phyloP scores from a whole-genome alignment of 2,113 vertebrate species.

The Gracilinanus agilis region DNA sequence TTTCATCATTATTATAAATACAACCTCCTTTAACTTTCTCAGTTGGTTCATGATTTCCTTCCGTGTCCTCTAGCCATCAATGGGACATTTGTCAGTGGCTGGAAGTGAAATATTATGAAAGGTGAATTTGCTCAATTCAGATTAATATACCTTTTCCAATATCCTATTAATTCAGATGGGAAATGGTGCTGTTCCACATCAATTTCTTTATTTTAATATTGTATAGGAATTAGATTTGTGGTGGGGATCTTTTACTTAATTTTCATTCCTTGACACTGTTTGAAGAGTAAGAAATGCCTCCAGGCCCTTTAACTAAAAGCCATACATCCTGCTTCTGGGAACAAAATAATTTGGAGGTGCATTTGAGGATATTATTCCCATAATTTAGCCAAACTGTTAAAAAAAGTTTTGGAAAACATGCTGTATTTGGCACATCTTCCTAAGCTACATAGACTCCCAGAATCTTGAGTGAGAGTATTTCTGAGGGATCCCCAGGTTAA shows the following conservation, averaged over 20 bases:
- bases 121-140: not conserved
- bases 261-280: conserved; percentile 13
- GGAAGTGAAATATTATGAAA: no score
- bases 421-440: not conserved
- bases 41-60: not conserved
- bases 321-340: not conserved
- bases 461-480: not conserved
- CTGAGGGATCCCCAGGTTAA: not conserved
- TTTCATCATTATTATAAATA: conserved; percentile 51
- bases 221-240: conserved; percentile 56
- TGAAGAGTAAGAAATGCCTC: conserved; percentile 22
- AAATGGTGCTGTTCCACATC: conserved; percentile 34
- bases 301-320: not conserved
- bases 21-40: not conserved
- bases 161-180: not conserved
- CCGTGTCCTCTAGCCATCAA: not conserved
- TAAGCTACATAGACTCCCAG: not conserved
- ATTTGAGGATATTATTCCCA: not conserved
- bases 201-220: conserved; percentile 59
- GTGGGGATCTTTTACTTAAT: conserved; percentile 42
- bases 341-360: not conserved
- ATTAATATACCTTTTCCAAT: not conserved
- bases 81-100: not conserved
- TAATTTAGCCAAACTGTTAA: not conserved
- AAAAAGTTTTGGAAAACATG: not conserved